Conservation (phyloP, 2,797 vertebrate species). For the Gila robusta region DNA sequence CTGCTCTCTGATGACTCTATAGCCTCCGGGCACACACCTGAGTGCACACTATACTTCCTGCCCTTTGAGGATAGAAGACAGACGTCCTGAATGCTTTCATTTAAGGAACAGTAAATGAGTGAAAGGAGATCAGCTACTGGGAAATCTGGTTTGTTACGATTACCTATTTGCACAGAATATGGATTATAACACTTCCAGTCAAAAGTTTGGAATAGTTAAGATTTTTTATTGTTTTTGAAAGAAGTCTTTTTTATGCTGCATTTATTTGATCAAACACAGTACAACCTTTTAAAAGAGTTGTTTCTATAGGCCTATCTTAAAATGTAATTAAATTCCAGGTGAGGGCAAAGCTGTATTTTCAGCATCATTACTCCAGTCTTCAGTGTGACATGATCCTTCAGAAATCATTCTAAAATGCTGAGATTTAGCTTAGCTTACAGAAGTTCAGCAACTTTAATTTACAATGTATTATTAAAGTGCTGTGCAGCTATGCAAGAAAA, state of each 20-base stretch:
- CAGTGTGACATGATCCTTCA: neutral
- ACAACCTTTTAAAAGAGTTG: neutral
- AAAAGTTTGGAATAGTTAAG: neutral
- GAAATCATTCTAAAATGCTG: neutral
- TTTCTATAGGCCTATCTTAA: neutral
- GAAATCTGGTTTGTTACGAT: neutral
- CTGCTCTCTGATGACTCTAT: neutral
- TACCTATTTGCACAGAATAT: too few species aligned
- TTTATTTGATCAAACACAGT: neutral
- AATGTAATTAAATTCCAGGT: neutral
- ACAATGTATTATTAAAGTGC: neutral
- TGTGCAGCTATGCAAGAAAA: neutral
- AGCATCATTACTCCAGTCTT: neutral
- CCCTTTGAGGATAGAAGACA: conserved; percentile 25
- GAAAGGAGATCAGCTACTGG: neutral
- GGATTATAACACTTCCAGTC: neutral
- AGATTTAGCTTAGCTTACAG: neutral
- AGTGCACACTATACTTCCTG: conserved; percentile 39
- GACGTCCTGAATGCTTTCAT: conserved; percentile 3
- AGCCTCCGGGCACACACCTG: conserved; percentile 41
- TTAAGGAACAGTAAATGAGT: conserved; percentile 15
- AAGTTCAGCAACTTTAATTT: neutral
- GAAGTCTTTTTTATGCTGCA: neutral
- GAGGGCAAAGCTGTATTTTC: neutral
- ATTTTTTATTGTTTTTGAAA: neutral